These are phyloP conservation scores for Schizaphis graminum DNA, from an alignment of 2,888 invertebrate species.

Conservation along the genomic window DNA sequence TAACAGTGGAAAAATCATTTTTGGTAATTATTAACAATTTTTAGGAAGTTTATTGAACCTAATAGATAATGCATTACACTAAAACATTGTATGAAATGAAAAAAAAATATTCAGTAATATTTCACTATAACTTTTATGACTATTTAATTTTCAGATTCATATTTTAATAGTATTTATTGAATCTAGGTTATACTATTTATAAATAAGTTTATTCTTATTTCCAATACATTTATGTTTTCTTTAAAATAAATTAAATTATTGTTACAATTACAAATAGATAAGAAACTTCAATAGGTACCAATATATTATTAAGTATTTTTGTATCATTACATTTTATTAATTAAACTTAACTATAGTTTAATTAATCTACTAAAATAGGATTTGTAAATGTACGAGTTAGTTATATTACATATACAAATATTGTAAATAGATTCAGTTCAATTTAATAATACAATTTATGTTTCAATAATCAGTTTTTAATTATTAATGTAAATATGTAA, in stretches of 20 bases:
- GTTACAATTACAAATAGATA: background rate
- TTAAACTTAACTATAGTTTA: background rate
- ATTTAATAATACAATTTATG: background rate
- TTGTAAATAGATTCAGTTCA: background rate
- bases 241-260: background rate
- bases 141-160: background rate
- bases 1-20: constrained; percentile 83
- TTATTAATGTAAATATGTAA: background rate
- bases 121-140: background rate
- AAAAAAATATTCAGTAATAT: background rate
- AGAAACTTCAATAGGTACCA: background rate
- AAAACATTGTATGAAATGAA: background rate
- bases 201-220: background rate
- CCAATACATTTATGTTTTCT: background rate
- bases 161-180: no score
- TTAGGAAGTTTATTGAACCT: background rate
- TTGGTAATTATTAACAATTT: constrained; percentile 76
- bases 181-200: background rate
- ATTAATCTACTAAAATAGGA: no score
- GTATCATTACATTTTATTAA: background rate
- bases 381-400: no score
- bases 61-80: background rate
- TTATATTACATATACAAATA: background rate
- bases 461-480: background rate
- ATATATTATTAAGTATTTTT: background rate